Evolutionary conservation across 2,797 vertebrate genomes (phyloP), one percentile per base, ranked within the genome.

Genomic region (Pampus argenteus): DNA sequence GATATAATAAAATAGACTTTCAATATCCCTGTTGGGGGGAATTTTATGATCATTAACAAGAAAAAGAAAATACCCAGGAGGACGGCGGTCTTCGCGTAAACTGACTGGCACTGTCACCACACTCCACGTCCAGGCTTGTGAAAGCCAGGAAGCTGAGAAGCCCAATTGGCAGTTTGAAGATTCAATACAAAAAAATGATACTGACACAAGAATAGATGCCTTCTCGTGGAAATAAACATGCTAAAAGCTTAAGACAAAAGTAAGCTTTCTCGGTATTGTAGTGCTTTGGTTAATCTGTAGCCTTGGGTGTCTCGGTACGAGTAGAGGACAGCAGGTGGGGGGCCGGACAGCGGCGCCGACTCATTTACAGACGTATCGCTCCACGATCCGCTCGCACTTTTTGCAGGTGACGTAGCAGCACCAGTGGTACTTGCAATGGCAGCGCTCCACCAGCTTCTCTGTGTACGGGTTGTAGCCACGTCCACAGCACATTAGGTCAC

Each of bases 341-440:
- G 17, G 17, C 15, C 22, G 15, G 17, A 52, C 64, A 10, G 77
- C 49, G 55, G 22, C 56, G 8, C 9, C 4, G 29, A 11, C 66
- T 94, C 95, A 99, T 91, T 99, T 99, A 94, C 98, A 99, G 73
- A 99, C 96, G 0, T 99, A 99, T 94, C 94, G 91, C 94, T 99
- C 98, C 47, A 99, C 97, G 1, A 91, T 95, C 86, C 96, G 93
- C 91, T 99, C 97, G 0, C 98, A 99, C 87, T 97, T 97, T 86
- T 98, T 99, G 84, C 98, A 99, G 83, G 98, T 99, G n/a, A 99
- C 98, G 0, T 99, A 99, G 94, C 98, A 99, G 92, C 98, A 99
- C 98, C 98, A 99, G 93, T 99, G 98, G 89, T 99, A 99, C 88
- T 97, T 98, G 95, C 98, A 99, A 90, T 99, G 97, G 88, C 98